Evolutionary conservation across 1,140 invertebrate species (phyloP).

Genomic region (Hyles euphorbiae): DNA sequence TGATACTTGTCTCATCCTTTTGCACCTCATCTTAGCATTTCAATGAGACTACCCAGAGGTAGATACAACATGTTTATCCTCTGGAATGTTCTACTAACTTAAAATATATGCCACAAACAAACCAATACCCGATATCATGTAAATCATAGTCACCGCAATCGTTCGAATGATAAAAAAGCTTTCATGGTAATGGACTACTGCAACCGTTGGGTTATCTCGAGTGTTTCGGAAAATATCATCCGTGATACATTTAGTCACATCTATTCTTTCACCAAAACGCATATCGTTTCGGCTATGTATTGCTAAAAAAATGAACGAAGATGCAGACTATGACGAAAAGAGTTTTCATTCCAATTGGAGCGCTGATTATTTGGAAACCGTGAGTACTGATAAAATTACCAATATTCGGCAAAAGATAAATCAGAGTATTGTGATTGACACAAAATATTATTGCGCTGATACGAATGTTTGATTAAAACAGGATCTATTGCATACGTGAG

Average conservation of each 20-base stretch:
- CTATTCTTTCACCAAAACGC: background rate
- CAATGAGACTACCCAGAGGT: too few species aligned
- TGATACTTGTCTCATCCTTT: too few species aligned
- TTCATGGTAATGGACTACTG: slow-evolving; percentile 67
- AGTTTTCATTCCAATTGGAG: slow-evolving; percentile 36
- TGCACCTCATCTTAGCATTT: too few species aligned
- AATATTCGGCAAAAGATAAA: background rate
- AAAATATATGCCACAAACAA: too few species aligned
- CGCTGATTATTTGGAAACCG: slow-evolving; percentile 35
- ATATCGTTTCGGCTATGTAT: slow-evolving; percentile 1
- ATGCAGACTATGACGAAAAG: slow-evolving; percentile 23
- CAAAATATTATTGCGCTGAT: too few species aligned
- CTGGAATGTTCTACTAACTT: too few species aligned
- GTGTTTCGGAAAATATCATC: slow-evolving; percentile 17
- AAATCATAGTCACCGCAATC: background rate
- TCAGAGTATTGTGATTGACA: too few species aligned
- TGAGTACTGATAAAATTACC: slow-evolving; percentile 22
- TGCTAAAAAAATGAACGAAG: slow-evolving; percentile 9
- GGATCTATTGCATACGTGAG: too few species aligned
- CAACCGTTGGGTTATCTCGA: slow-evolving; percentile 39
- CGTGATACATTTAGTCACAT: slow-evolving; percentile 21
- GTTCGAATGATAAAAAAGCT: slow-evolving; percentile 53
- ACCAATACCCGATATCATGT: too few species aligned
- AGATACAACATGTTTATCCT: too few species aligned
- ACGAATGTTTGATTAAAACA: too few species aligned